Base-by-base conservation (phyloP, 2,797 vertebrate species). In the Harpagifer antarcticus region DNA sequence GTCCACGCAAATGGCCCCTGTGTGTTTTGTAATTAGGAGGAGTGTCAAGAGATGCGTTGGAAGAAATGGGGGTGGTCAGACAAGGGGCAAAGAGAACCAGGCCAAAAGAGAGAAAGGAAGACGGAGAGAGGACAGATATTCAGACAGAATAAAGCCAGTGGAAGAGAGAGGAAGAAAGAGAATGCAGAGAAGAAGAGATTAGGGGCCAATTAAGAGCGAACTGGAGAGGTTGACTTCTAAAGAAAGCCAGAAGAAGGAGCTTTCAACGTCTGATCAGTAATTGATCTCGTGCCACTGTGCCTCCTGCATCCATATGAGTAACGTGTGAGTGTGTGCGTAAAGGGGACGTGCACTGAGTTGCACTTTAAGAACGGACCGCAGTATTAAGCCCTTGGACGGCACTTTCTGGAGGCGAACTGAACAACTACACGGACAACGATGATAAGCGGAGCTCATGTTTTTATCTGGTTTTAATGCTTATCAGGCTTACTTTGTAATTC, bases 21-120 rank as follows among this genome's bases (percentile, higher is more conserved):
- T 83, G 85, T 78, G 89, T 90, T 91, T 86, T 78, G 87, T 89
- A 90, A 92, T 92, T 90, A 91, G 86, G 74, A 84, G 68, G 58
- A 0, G 81, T 84, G 88, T 92, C 88, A 85, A 79, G 91, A 88
- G 83, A 88, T 20, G 56, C 57, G 31, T 57, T 20, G 65, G 48
- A 61, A 55, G 84, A 68, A 58, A 60, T 48, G 68, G 74, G 82
- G 86, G 79, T 49, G 80, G 81, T 77, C 78, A 71, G 69, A 68
- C 20, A 52, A 72, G 14, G 47, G 69, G 69, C 53, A 27, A 68
- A 66, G 48, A 83, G 65, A 85, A 81, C 68, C 56, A 74, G 74
- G 83, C 50, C 40, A 5, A 56, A 31, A 50, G 65, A 75, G 59
- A 75, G 59, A 76, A 72, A 78, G 67, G 68, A 68, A 76, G 81